Base-by-base conservation (phyloP, 2,797 vertebrate species). In the Chloroceryle amazona region DNA sequence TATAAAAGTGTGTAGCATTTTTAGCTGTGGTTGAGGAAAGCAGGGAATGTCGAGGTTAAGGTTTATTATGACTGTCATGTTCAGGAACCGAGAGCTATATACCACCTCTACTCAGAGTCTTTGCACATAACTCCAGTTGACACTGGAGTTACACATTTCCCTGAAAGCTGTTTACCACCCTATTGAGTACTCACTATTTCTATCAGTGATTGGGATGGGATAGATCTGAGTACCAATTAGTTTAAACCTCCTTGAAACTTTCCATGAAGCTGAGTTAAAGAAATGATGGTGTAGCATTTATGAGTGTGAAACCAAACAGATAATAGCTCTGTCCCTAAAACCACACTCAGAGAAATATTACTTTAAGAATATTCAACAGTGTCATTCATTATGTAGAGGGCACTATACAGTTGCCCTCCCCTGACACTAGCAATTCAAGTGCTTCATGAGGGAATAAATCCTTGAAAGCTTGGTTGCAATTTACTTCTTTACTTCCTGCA, bases 381-480 rank as follows among this genome's bases (percentile, higher is more conserved):
- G 52, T 84, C 55, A 95, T 95, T 95, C 85, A 94, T 96, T 95
- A 94, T 90, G 88, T 72, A 90, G 52, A 95, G 92, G 94, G 67
- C 78, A 96, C 82, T 84, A 37, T 81, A 70, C 52, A 73, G 84
- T 93, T 95, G 87, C 71, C 82, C 85, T 92, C 80, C 76, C 78
- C 33, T 81, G 87, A 72, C 83, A 84, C 76, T 57, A 71, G 81
- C 81, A 92, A 55, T 91, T 65, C 83, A 95, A 95, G 79, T 60
- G 61, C 82, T 93, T 89, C 94, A 76, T 90, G 63, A 93, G 92
- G 90, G 95, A 96, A 96, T 97, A 93, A 90, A 90, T 58, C 80
- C 67, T 90, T 96, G 94, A 97, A 97, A 96, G 94, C 95, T 87
- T 93, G 76, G 94, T 96, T 97, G 95, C 91, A 96, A 97, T 96